Conservation (phyloP, 2,797 vertebrate species). For the Microctenopoma lineatum region DNA sequence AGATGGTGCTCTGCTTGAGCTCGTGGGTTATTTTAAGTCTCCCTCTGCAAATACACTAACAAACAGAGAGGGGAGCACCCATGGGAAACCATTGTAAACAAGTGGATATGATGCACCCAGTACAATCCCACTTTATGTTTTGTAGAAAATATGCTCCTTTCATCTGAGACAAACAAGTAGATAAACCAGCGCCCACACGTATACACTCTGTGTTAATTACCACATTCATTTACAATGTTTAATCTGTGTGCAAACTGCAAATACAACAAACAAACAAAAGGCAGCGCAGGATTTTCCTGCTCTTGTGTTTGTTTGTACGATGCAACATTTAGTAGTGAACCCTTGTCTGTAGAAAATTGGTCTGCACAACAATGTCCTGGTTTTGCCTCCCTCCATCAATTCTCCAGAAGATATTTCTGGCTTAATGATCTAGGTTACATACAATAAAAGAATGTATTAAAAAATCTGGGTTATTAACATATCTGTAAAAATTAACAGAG, state of each 20-base stretch:
- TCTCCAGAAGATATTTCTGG: conserved; percentile 73
- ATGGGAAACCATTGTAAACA: conserved; percentile 81
- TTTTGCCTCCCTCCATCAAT: conserved; percentile 70
- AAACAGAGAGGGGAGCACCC: conserved; percentile 74
- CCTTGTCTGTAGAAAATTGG: conserved; percentile 70
- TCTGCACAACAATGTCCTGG: conserved; percentile 73
- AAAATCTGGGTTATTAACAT: conserved; percentile 70
- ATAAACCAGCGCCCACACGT: conserved; percentile 76
- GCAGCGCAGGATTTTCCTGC: conserved; percentile 74
- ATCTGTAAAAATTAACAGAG: conserved; percentile 50
- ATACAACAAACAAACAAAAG: conserved; percentile 85
- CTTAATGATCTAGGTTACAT: conserved; percentile 78
- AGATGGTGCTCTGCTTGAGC: conserved; percentile 69
- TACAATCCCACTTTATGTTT: conserved; percentile 80
- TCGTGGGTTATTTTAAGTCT: conserved; percentile 80
- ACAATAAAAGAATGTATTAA: conserved; percentile 74
- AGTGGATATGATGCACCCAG: conserved; percentile 75
- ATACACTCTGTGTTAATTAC: conserved; percentile 77
- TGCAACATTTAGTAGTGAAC: conserved; percentile 71
- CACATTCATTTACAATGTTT: conserved; percentile 82
- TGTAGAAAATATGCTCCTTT: conserved; percentile 79
- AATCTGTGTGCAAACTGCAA: conserved; percentile 76
- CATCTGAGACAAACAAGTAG: conserved; percentile 84
- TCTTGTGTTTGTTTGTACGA: conserved; percentile 76
- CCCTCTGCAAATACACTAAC: conserved; percentile 77